Base-by-base conservation (phyloP, 2,113 vertebrate genomes). In the Rhadina sibilatrix region DNA sequence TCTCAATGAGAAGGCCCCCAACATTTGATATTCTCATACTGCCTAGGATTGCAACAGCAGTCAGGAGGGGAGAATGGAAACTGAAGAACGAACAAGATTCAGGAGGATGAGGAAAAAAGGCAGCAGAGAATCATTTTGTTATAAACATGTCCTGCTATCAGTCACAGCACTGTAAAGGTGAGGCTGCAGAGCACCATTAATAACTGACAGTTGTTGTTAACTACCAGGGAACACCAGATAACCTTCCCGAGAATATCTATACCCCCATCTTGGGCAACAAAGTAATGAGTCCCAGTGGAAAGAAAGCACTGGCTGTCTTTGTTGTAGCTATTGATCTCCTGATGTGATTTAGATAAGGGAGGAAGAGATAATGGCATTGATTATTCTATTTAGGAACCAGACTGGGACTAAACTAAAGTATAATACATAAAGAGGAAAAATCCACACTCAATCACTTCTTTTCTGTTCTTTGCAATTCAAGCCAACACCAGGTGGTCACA, bases 331-430 rank as follows among this genome's bases (percentile, higher is more conserved):
- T 98, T 75, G 98, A 98, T 98, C 98, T 97, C 72, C 96, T 97
- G 98, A 98, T 98, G 98, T 98, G 98, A 98, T 98, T 98, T 98
- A 98, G 98, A 98, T 97, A 98, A 98, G 97, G 74, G 96, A 98
- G 97, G 97, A 97, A 98, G 97, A 98, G 98, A 98, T 98, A 98
- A 98, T 98, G 97, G 95, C 96, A 98, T 98, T 98, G 98, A 98
- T 98, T 98, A 98, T 98, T 98, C 98, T 98, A 98, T 98, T 98
- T 98, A 97, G 97, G 95, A 98, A 96, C 95, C 97, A 94, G 96
- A 95, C 97, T 64, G 70, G 97, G 96, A 96, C 93, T 96, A 98
- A 98, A 97, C 96, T 97, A 96, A 94, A 97, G 96, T 97, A 97
- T 94, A 97, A 98, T 89, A 96, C 83, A 92, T 49, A 95, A 95